These are phyloP conservation scores for Micromys minutus DNA, from an alignment of 2,113 vertebrate species.

Conservation along the genomic window DNA sequence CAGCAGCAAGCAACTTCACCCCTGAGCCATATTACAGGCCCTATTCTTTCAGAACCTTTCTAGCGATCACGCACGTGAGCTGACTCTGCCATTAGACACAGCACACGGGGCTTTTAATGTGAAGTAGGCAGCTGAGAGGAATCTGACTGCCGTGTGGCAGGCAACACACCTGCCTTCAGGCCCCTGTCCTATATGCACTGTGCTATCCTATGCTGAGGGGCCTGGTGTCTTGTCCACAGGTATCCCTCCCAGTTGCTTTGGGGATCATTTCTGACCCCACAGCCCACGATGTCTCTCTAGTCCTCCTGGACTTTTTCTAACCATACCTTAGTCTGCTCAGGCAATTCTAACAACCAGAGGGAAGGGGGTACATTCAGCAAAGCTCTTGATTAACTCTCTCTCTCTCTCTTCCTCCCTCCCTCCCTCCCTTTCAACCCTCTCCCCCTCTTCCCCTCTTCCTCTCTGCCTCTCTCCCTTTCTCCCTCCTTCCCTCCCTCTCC, in stretches of 20 bases:
- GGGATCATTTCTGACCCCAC: neutral
- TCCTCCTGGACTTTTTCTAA: neutral
- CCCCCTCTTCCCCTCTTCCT: accelerated
- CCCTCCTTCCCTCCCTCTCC: accelerated
- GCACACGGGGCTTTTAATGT: neutral
- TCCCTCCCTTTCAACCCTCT: accelerated
- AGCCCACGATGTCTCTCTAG: neutral
- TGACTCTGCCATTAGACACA: neutral
- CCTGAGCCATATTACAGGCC: neutral
- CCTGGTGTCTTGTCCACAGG: accelerated
- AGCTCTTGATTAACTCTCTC: neutral
- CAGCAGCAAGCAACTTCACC: neutral
- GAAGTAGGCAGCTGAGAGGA: neutral
- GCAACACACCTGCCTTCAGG: neutral
- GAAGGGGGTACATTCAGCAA: neutral
- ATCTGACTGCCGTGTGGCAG: neutral
- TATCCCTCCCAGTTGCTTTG: neutral
- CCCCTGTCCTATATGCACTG: too few relatives aligned
- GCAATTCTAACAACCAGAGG: neutral
- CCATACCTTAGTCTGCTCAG: neutral
- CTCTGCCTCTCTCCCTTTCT: accelerated
- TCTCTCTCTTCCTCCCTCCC: neutral
- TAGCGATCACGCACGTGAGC: neutral
- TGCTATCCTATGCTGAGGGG: neutral
- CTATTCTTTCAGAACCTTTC: conserved; percentile 21